Evolutionary conservation across 2,888 invertebrate genomes (phyloP).

Genomic region (Spicauda simplicius): DNA sequence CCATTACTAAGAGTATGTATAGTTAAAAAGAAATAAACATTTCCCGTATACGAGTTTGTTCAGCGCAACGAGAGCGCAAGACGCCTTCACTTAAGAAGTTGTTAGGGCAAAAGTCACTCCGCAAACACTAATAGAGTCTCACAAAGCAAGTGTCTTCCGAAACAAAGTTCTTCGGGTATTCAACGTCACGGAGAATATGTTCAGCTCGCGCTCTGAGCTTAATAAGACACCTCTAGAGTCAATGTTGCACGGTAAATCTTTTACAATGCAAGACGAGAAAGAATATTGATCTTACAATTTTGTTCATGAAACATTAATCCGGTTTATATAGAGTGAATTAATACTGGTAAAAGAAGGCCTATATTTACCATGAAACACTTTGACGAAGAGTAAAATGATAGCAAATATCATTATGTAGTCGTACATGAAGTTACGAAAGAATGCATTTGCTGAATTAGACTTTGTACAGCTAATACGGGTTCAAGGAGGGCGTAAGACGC

Average conservation of each 20-base stretch:
- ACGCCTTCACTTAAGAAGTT: slow-evolving; percentile 13
- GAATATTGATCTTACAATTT: too few species aligned
- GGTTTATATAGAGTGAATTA: too few species aligned
- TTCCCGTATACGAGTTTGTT: background rate
- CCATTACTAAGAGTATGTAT: too few species aligned
- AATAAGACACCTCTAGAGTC: background rate
- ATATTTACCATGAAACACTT: too few species aligned
- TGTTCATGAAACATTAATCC: too few species aligned
- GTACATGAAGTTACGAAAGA: background rate
- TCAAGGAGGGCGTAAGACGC: background rate
- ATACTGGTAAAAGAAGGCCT: too few species aligned
- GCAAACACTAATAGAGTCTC: slow-evolving; percentile 34
- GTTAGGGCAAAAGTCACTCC: slow-evolving; percentile 22
- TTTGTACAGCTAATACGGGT: background rate
- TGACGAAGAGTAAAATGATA: too few species aligned
- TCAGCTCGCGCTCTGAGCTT: background rate
- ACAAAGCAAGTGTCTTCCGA: slow-evolving; percentile 6
- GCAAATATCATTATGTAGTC: too few species aligned
- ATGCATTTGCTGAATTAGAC: background rate
- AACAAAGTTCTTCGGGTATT: slow-evolving; percentile 31
- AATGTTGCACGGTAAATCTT: too few species aligned
- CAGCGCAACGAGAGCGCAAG: background rate
- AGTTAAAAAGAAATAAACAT: background rate
- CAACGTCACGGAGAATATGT: slow-evolving; percentile 13
- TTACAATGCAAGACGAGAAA: too few species aligned